Evolutionary conservation across 2,888 invertebrate species (phyloP), one percentile per base, ranked within the genome.

Genomic region (Ellobium chinense): DNA sequence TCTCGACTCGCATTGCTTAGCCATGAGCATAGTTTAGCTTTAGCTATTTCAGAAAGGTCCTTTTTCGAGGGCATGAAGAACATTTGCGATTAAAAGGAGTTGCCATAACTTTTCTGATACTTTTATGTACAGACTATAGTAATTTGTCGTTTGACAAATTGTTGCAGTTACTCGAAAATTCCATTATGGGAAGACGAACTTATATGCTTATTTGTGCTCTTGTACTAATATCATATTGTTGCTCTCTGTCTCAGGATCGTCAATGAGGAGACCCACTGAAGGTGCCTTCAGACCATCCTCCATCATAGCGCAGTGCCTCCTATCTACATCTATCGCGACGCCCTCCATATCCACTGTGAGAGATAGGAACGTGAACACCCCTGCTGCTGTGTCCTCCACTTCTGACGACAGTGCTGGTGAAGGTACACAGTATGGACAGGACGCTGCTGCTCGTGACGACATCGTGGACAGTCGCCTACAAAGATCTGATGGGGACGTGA

Each of bases 381-480:
- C 74, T 3, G 56, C 65, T n/a, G 70, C 70, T 2, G 76, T 75
- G 14, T 76, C 81, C 1, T 76, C 81, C 1, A 77, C 72, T 1
- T 78, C 73, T 24, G 65, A 80, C 27, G 34, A 36, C 18, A 9
- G 36, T 24, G 31, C 21, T 27, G 37, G 12, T 46, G 7, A 60
- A 2, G 7, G 24, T 2, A 9, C 2, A 14, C 18, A 39, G 37
- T 21, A 9, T 37, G 34, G 1, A 14, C 18, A 4, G 5, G 36
- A 3, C 46, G 24, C 39, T n/a, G 39, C 0, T 27, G 58, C 3
- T 58, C 3, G n/a, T 60, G 62, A 73, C 24, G 36, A 12, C 21
- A 5, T 18, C 18, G 2, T 5, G 7, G 58, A 70, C 56, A 54
- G 14, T n/a, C 18, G 18, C 21, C 3, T 1, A 5, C 37, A 39